Evolutionary conservation across 2,888 invertebrate genomes (phyloP), one percentile per base, ranked within the genome.

Genomic region (Nymphalis urticae): DNA sequence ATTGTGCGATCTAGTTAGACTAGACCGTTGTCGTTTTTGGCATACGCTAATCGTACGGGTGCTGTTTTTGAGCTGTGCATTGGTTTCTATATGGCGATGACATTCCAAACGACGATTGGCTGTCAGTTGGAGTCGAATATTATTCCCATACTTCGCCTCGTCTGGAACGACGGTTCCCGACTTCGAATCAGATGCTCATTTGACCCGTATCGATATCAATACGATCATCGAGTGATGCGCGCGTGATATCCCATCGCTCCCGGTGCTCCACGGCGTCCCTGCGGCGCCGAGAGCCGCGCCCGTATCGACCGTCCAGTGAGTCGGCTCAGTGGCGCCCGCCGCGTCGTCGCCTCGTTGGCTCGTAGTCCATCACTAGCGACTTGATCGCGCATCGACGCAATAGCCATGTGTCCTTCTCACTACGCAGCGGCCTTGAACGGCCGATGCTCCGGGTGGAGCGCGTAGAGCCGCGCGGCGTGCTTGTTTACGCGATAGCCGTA

Each of bases 231-330:
- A 51, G 51, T 51, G 51, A 9, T 21, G 53, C 53, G 53, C 1
- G 21, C 53, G 53, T 21, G 53, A 53, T 21, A 13, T 71, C 69
- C 70, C 54, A 67, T 67, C 50, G 64, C 62, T 64, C 74, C 72
- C 51, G 70, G 63, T 65, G 74, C 71, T 50, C 42, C 74, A 67
- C 72, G 72, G 19, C 64, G 73, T 61, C 72, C 65, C 69, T 64
- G 62, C 27, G 27, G 3, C 27, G 27, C 27, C 27, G 75, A 69
- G 72, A 72, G 69, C 66, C 69, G 66, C 67, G 69, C 74, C 70
- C 59, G 73, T 73, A 73, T 73, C 72, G 75, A 73, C 75, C 78
- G 68, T 24, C 32, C 51, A 8, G 68, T 17, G 47, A 47, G 64
- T 59, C 64, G 68, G 24, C 64, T 54, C 64, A 48, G 53, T 69